These are phyloP conservation scores for Atrina japonica DNA, from an alignment of 2,888 invertebrate genomes.

Conservation along the genomic window DNA sequence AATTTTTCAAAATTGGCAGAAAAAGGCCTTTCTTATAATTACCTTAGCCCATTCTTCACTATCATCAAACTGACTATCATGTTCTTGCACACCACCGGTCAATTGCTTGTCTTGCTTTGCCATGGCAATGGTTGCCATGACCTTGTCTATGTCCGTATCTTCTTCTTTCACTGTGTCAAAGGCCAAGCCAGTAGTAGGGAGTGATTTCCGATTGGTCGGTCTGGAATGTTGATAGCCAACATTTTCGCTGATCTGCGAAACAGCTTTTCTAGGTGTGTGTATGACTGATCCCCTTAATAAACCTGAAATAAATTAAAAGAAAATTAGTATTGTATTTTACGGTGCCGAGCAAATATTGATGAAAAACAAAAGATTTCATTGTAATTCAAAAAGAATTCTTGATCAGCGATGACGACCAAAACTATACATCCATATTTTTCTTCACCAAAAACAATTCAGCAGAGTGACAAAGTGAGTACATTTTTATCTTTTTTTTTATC, in stretches of 20 bases:
- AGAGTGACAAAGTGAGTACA: no score
- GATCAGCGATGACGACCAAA: no score
- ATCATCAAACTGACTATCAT: constrained; percentile 83
- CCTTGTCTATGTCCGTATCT: constrained; percentile 43
- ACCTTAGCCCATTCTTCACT: constrained; percentile 96
- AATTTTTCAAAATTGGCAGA: no score
- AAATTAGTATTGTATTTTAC: no score
- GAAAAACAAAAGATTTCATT: no score
- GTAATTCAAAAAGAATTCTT: no score
- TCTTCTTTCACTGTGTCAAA: constrained; percentile 72
- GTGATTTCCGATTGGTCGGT: constrained; percentile 58
- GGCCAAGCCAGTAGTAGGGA: constrained; percentile 54
- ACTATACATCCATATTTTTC: no score
- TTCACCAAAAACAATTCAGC: no score
- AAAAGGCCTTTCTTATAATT: no score
- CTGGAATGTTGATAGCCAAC: constrained; percentile 54
- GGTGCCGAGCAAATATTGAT: no score
- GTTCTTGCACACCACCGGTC: constrained; percentile 39
- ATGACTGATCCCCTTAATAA: constrained; percentile 75
- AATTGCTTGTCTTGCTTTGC: constrained; percentile 43
- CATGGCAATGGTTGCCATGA: constrained; percentile 49
- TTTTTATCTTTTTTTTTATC: no score
- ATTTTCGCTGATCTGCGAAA: constrained; percentile 74
- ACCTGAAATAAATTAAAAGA: no score
- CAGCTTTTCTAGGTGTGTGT: constrained; percentile 68